Evolutionary conservation across 2,797 vertebrate species (phyloP).

Genomic region (Poeciliopsis infans): DNA sequence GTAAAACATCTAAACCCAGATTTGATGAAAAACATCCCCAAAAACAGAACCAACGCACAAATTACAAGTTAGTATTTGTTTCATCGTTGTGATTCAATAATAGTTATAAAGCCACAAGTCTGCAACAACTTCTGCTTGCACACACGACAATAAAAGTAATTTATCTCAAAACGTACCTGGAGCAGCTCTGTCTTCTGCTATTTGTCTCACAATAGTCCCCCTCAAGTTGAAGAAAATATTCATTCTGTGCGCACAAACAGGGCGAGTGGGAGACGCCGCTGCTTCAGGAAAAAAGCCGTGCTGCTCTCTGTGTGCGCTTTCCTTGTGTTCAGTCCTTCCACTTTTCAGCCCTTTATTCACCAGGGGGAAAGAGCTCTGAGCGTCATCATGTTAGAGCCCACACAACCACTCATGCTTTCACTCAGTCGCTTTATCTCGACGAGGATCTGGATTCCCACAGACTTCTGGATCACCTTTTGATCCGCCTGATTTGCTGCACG

Average conservation of each 20-base stretch:
- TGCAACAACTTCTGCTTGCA: constrained; percentile 37
- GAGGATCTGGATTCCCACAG: constrained; percentile 56
- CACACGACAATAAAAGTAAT: not conserved
- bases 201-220: constrained; percentile 60
- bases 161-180: constrained; percentile 63
- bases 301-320: constrained; percentile 43
- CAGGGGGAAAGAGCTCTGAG: constrained; percentile 64
- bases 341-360: constrained; percentile 74
- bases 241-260: constrained; percentile 60
- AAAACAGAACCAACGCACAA: not conserved
- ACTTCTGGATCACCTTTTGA: constrained; percentile 37
- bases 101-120: constrained; percentile 8
- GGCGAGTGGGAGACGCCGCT: constrained; percentile 37
- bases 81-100: not conserved
- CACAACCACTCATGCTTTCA: constrained; percentile 69
- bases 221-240: constrained; percentile 74
- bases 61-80: not conserved
- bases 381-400: constrained; percentile 75
- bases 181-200: constrained; percentile 64
- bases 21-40: not conserved
- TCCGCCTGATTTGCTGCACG: constrained; percentile 26
- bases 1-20: not conserved
- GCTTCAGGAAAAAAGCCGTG: constrained; percentile 49
- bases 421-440: constrained; percentile 45
- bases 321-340: constrained; percentile 64